Evolutionary conservation across 1,140 invertebrate species (phyloP).

Genomic region (Theocolax elegans): DNA sequence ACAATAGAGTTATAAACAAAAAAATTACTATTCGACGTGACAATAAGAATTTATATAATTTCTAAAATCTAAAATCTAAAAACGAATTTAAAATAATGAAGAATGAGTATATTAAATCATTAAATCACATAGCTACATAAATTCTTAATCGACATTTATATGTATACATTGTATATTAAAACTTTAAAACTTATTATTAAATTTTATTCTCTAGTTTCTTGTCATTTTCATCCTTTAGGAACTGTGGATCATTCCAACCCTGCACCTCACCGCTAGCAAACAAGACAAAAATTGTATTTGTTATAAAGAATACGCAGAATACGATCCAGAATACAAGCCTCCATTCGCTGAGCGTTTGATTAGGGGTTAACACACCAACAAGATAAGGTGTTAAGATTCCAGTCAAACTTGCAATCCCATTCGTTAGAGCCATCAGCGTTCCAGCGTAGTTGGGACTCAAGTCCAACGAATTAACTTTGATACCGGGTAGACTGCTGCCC

Average conservation of each 20-base stretch:
- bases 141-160: no score
- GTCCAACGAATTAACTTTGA: slow-evolving; percentile 86
- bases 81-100: no score
- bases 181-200: no score
- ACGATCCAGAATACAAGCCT: slow-evolving; percentile 85
- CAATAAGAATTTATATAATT: no score
- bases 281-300: slow-evolving; percentile 79
- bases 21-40: no score
- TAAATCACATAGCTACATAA: no score
- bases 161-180: no score
- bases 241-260: slow-evolving; percentile 73
- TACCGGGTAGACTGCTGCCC: slow-evolving; percentile 69
- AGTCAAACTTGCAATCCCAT: slow-evolving; percentile 84
- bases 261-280: slow-evolving; percentile 80
- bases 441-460: slow-evolving; percentile 86
- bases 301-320: slow-evolving; percentile 78
- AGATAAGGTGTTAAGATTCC: slow-evolving; percentile 84
- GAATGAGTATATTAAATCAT: no score
- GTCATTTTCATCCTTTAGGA: slow-evolving; percentile 2
- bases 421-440: slow-evolving; percentile 86
- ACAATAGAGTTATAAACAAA: no score
- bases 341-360: slow-evolving; percentile 81
- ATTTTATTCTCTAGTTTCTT: slow-evolving; percentile 59
- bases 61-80: no score
- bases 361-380: slow-evolving; percentile 80